Evolutionary conservation across 2,888 invertebrate species (phyloP), one percentile per base, ranked within the genome.

Genomic region (Plagiodera versicolora): DNA sequence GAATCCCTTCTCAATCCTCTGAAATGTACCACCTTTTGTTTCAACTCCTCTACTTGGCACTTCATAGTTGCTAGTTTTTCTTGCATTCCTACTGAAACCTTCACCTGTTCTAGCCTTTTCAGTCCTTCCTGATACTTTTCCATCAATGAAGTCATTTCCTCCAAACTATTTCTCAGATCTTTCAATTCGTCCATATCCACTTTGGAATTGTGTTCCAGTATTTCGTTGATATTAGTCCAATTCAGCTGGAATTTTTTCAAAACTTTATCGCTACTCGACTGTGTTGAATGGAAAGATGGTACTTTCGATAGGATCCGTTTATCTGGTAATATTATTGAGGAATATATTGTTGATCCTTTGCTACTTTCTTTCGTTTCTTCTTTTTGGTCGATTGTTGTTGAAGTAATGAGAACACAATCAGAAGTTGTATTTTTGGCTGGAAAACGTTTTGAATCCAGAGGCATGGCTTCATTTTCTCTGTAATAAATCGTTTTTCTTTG

Each of bases 1-100:
- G 49, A 39, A 60, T 70, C 70, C 16, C 66, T 60, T 44, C 60
- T 70, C 8, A 70, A 45, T 0, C 68, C 67, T 46, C 49, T 67
- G 35, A 66, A 70, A 11, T n/a, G n/a, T 17, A 50, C 19, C 5
- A 70, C 56, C 8, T 55, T 28, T 2, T 58, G 48, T 52, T 64
- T 62, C 3, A 67, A 44, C 8, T 60, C 50, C 19, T 63, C 56
- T 10, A 67, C 48, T 9, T 65, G 53, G 11, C 16, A 45, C n/a
- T 54, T 54, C 44, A 69, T 56, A 14, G 58, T 57, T 4, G 28
- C 58, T 9, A 69, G 20, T n/a, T 49, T 58, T 10, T 11, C 17
- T 16, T 6, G 24, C 9, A 8, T 11, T 16, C 20, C 17, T 10
- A 8, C 11, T 4, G 51, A n/a, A 1, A 18, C 24, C 16, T 14